phyloP scores from a whole-genome alignment of 2,113 vertebrate genomes.

The Sclerurus mexicanus region DNA sequence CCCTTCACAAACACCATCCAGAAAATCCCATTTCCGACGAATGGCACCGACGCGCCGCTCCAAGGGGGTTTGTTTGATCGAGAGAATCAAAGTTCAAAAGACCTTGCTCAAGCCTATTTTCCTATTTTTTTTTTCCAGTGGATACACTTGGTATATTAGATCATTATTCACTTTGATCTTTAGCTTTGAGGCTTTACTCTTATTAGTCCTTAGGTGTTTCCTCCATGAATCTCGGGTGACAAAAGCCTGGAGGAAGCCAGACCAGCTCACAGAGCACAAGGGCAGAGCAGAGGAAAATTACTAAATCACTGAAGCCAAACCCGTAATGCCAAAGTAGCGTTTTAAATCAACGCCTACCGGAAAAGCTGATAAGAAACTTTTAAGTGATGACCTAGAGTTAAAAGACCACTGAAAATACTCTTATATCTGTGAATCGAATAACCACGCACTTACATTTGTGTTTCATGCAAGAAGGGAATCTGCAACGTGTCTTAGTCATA shows the following conservation, averaged over 20 bases:
- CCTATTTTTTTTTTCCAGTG: background rate
- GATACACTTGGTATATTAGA: background rate
- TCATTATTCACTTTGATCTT: background rate
- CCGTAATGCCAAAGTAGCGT: background rate
- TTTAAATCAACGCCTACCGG: background rate
- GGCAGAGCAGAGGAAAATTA: background rate
- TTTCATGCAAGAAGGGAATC: background rate
- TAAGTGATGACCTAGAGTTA: background rate
- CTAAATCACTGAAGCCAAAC: background rate
- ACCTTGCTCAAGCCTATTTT: background rate
- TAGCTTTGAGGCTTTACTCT: background rate
- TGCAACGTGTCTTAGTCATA: background rate
- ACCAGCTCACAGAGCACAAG: background rate
- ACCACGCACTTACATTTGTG: background rate
- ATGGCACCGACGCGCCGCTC: rapidly evolving
- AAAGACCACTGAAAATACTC: background rate
- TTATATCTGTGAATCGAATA: background rate
- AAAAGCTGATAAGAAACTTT: background rate
- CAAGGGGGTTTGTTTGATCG: background rate
- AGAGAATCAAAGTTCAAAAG: background rate
- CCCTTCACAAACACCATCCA: background rate
- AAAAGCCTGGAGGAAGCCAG: background rate
- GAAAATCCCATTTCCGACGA: background rate
- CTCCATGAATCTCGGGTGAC: background rate
- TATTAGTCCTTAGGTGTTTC: background rate